A percentile compares a stretch with the other conserved stretches of the same genome.
phyloP scores from a whole-genome alignment of 2,113 vertebrate genomes.

The Herpailurus yagouaroundi region DNA sequence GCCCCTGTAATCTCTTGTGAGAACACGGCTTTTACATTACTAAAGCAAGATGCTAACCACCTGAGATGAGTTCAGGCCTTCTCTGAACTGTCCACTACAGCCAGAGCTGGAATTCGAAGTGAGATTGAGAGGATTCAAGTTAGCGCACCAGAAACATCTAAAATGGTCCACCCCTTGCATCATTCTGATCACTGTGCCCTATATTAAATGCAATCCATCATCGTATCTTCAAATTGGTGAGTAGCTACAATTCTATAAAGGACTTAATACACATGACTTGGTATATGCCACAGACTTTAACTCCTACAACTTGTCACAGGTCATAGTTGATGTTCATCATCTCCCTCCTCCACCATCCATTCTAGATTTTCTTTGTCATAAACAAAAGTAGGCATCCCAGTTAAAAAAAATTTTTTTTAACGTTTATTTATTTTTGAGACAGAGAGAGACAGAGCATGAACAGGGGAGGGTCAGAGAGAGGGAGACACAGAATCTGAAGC shows the following conservation, averaged over 20 bases:
- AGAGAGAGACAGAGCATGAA: no score
- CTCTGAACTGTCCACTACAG: background rate
- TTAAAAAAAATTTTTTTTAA: no score
- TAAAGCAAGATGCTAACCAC: background rate
- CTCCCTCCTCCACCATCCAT: background rate
- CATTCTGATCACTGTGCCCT: background rate
- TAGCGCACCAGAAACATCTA: background rate
- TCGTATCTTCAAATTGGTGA: background rate
- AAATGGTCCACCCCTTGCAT: background rate
- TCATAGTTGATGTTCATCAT: background rate
- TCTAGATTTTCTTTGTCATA: background rate
- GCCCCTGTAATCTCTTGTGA: background rate
- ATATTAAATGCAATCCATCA: background rate
- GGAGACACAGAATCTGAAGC: no score
- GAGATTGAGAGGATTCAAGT: background rate
- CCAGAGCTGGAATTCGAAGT: background rate
- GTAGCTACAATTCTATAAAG: background rate
- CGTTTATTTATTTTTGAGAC: no score
- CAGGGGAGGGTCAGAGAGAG: no score
- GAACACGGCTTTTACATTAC: background rate
- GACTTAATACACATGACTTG: background rate
- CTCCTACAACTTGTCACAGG: background rate
- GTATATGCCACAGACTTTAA: background rate
- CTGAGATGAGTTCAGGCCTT: background rate
- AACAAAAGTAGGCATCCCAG: background rate